Percentiles rank a stretch among this genome's conserved stretches.
phyloP scores from a whole-genome alignment of 1,140 invertebrate genomes.

The Bombus terrestris region DNA sequence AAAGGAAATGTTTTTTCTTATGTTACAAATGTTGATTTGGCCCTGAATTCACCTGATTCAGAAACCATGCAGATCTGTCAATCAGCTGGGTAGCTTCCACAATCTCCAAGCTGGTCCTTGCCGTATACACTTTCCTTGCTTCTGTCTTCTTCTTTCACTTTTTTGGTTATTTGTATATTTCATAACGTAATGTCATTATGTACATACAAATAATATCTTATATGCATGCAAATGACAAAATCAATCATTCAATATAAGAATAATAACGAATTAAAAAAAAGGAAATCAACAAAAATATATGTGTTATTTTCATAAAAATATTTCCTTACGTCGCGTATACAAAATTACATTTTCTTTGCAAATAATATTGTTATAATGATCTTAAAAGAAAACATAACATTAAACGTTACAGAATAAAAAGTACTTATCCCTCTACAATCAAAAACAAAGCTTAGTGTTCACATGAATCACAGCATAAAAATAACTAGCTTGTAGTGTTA shows the following conservation, averaged over 20 bases:
- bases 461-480: conserved; percentile 14
- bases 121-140: conserved; percentile 59
- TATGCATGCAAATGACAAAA: conserved; percentile 59
- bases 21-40: conserved; percentile 81
- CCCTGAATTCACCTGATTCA: conserved; percentile 82
- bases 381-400: conserved; percentile 37
- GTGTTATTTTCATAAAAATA: conserved; percentile 48
- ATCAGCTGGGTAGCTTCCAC: conserved; percentile 71
- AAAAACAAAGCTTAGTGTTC: conserved; percentile 16
- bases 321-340: conserved; percentile 37
- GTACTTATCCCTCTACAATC: conserved; percentile 33
- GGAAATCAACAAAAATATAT: conserved; percentile 43
- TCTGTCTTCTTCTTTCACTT: conserved; percentile 73
- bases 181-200: conserved; percentile 62
- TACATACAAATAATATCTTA: conserved; percentile 50
- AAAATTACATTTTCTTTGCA: conserved; percentile 41
- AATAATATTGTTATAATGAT: conserved; percentile 26
- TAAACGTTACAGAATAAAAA: conserved; percentile 26
- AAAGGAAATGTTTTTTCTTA: conserved; percentile 47
- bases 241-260: conserved; percentile 47
- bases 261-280: conserved; percentile 45
- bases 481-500: conserved; percentile 28
- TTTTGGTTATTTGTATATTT: conserved; percentile 64
- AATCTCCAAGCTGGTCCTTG: conserved; percentile 67
- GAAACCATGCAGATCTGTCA: conserved; percentile 77